A percentile compares a stretch with the other conserved stretches of the same genome.
Evolutionary conservation across 2,113 vertebrate species (phyloP).

Genomic region (Patagioenas fasciata): DNA sequence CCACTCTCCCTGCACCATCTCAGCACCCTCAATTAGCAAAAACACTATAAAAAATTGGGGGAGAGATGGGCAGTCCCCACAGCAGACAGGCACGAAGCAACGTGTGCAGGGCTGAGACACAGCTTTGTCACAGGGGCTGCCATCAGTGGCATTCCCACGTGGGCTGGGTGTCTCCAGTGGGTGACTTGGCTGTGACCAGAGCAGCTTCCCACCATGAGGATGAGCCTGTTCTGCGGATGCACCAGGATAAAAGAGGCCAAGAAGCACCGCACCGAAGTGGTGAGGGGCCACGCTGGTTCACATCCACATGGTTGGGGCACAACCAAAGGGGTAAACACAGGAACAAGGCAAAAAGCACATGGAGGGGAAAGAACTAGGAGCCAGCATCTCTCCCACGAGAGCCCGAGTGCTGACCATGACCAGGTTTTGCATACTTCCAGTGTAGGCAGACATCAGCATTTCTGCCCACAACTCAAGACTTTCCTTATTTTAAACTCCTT

Average conservation of each 20-base stretch:
- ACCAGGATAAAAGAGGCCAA: background rate
- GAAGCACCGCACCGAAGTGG: rapidly evolving
- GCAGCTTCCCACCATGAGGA: background rate
- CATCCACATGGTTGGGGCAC: background rate
- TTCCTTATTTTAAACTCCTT: background rate
- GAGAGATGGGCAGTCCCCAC: background rate
- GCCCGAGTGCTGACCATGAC: background rate
- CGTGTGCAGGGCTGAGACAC: background rate
- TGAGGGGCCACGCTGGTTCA: background rate
- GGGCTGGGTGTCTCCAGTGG: background rate
- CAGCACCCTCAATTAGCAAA: background rate
- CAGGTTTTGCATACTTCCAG: background rate
- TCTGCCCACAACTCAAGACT: background rate
- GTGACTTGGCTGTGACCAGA: background rate
- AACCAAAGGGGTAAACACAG: background rate
- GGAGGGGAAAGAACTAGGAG: background rate
- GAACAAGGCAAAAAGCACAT: background rate
- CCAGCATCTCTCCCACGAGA: background rate
- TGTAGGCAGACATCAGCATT: background rate
- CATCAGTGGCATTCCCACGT: rapidly evolving
- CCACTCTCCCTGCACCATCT: background rate
- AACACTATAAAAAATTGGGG: background rate
- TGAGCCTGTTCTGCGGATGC: background rate
- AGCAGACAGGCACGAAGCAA: background rate
- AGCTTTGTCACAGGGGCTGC: background rate